Conservation (phyloP, 2,888 invertebrate genomes). For the Chydorus sphaericus region DNA sequence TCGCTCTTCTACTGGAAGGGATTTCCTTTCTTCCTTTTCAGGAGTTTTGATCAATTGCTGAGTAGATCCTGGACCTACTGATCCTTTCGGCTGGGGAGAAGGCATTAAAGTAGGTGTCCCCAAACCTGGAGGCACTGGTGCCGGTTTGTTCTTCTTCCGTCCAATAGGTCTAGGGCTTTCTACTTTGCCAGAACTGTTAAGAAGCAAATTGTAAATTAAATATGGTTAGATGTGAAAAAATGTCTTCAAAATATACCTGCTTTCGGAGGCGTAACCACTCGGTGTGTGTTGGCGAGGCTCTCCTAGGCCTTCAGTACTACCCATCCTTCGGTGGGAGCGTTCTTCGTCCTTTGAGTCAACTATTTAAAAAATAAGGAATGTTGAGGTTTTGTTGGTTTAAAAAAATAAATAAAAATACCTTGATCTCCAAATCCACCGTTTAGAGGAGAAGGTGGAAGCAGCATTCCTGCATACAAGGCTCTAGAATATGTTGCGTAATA, state of each 20-base stretch:
- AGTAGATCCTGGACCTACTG: too few species aligned
- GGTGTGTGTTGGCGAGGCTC: neutral
- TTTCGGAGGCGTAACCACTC: neutral
- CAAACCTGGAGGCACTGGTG: constrained; percentile 24
- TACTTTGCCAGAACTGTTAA: neutral
- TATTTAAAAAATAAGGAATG: neutral
- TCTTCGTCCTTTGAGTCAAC: constrained; percentile 5
- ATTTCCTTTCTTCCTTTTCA: constrained; percentile 10
- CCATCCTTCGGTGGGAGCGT: constrained; percentile 15
- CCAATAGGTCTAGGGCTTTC: constrained; percentile 21
- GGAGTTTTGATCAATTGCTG: constrained; percentile 14
- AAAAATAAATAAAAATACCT: neutral
- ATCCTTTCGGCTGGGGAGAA: constrained; percentile 10
- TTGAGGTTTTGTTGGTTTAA: neutral
- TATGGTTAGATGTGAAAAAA: neutral
- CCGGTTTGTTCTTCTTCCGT: constrained; percentile 58
- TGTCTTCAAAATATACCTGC: constrained; percentile 19
- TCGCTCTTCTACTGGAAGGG: neutral
- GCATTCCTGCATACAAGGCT: neutral
- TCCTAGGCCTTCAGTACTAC: constrained; percentile 10
- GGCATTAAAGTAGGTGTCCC: too few species aligned
- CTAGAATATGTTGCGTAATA: constrained; percentile 47
- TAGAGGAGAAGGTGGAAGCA: neutral
- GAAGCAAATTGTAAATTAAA: constrained; percentile 6
- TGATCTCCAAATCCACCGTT: neutral